Evolutionary conservation across 2,888 invertebrate species (phyloP).

Genomic region (Tetropium fuscum): DNA sequence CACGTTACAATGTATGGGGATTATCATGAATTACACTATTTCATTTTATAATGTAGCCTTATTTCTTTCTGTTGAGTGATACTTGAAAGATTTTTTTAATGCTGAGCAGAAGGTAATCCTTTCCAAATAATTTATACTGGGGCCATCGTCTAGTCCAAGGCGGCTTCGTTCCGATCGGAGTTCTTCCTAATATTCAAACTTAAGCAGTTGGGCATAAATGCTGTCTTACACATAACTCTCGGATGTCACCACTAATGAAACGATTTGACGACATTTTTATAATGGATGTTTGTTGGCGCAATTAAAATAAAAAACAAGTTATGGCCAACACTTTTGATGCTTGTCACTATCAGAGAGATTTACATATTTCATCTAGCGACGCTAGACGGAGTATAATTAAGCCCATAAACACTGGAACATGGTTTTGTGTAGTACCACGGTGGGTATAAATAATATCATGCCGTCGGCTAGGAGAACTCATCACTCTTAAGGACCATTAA

Average conservation of each 20-base stretch:
- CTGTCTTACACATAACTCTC: conserved; percentile 3
- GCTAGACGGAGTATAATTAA: conserved; percentile 35
- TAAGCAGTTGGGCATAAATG: not conserved
- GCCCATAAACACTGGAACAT: conserved; percentile 32
- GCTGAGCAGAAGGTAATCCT: no score
- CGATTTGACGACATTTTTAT: conserved; percentile 8
- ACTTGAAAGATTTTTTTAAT: no score
- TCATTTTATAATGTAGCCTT: no score
- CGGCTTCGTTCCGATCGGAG: not conserved
- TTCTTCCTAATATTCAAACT: not conserved
- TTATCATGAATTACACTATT: no score
- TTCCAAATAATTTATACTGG: no score
- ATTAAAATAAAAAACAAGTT: conserved; percentile 12
- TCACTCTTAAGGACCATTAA: conserved; percentile 51
- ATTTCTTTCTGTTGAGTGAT: no score
- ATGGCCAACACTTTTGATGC: conserved; percentile 15
- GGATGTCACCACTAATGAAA: conserved; percentile 5
- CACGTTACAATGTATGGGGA: no score
- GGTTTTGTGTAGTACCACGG: conserved; percentile 42
- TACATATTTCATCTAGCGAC: conserved; percentile 17
- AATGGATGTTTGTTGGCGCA: conserved; percentile 2
- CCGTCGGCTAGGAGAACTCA: conserved; percentile 50
- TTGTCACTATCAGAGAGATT: conserved; percentile 9
- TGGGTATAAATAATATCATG: conserved; percentile 40
- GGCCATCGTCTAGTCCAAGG: no score